A percentile compares a stretch with the other conserved stretches of the same genome.
These are phyloP conservation scores for Aythya fuligula DNA, from an alignment of 2,797 vertebrate genomes.

Conservation along the genomic window DNA sequence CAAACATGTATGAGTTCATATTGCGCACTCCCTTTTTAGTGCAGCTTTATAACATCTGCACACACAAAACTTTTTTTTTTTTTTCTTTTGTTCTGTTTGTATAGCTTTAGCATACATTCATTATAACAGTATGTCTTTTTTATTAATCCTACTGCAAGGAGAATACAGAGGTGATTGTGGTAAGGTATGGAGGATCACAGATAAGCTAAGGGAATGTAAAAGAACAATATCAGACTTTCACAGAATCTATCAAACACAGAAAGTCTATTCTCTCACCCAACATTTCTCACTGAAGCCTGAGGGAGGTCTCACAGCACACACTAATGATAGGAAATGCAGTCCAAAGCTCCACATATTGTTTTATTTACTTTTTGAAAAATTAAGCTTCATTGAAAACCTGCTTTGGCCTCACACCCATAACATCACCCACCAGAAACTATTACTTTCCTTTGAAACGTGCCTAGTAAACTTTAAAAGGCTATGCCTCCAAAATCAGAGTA, in stretches of 20 bases:
- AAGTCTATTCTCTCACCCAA: not conserved
- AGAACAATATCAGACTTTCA: not conserved
- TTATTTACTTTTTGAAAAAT: constrained; percentile 38
- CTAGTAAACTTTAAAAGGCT: constrained; percentile 43
- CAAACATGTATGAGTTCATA: not conserved
- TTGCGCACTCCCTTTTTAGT: accelerated
- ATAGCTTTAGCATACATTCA: not conserved
- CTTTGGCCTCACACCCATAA: constrained; percentile 41
- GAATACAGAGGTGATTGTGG: not conserved
- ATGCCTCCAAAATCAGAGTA: constrained; percentile 4
- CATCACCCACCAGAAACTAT: constrained; percentile 38
- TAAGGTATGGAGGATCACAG: not conserved
- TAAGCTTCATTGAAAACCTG: not conserved
- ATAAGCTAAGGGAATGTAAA: not conserved
- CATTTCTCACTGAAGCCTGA: not conserved
- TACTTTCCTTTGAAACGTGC: constrained; percentile 24
- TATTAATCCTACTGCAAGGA: not conserved
- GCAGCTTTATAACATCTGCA: not conserved
- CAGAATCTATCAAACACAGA: not conserved
- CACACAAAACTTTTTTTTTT: not conserved
- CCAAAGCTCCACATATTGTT: constrained; percentile 26
- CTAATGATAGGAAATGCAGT: not conserved
- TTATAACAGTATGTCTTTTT: not conserved
- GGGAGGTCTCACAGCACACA: not conserved
- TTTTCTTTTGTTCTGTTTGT: not conserved